phyloP scores from a whole-genome alignment of 2,888 invertebrate genomes.

The Nineta flava region DNA sequence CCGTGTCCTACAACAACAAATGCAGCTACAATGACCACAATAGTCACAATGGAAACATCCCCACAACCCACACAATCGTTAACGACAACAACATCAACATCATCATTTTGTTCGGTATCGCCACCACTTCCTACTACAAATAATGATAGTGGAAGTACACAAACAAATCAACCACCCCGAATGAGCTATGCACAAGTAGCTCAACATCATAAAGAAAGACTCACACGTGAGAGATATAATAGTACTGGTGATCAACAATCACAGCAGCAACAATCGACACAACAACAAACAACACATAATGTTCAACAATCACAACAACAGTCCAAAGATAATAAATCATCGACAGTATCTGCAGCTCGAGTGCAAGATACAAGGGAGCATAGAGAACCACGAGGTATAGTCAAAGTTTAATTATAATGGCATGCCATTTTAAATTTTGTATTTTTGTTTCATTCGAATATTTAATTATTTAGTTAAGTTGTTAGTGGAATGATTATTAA shows the following conservation, averaged over 20 bases:
- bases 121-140: background rate
- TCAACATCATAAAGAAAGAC: slow-evolving; percentile 40
- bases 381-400: slow-evolving; percentile 5
- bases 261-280: background rate
- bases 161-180: slow-evolving; percentile 22
- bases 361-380: slow-evolving; percentile 2
- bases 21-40: slow-evolving; percentile 38
- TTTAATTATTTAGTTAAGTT: too few species aligned
- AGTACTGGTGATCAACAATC: slow-evolving; percentile 10
- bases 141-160: background rate
- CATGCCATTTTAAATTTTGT: too few species aligned
- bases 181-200: slow-evolving; percentile 52
- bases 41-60: slow-evolving; percentile 23
- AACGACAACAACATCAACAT: slow-evolving; percentile 3
- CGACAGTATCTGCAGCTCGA: background rate
- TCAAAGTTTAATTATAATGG: too few species aligned
- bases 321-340: slow-evolving; percentile 3
- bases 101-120: background rate
- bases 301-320: slow-evolving; percentile 6
- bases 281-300: background rate
- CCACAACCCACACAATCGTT: slow-evolving; percentile 15
- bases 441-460: too few species aligned
- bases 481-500: too few species aligned
- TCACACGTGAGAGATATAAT: slow-evolving; percentile 17
- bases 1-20: slow-evolving; percentile 27